Evolutionary conservation across 1,140 invertebrate genomes (phyloP).

Genomic region (Aphelenchoides fujianensis): DNA sequence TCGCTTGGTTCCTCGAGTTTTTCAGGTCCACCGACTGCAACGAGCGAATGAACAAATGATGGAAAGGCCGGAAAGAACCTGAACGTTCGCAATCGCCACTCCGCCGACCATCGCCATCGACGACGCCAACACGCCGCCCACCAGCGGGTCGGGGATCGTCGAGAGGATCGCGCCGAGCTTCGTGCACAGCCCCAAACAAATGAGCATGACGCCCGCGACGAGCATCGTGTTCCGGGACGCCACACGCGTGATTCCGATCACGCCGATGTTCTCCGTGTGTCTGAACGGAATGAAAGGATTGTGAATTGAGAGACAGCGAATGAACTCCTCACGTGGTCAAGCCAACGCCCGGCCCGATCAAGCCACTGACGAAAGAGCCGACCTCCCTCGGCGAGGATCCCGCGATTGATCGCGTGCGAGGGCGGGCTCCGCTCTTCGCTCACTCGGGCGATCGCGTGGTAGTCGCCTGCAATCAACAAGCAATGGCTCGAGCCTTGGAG

Average conservation of each 20-base stretch:
- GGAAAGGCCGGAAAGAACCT: constrained; percentile 9
- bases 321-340: constrained; percentile 33
- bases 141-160: constrained; percentile 59
- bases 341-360: constrained; percentile 52
- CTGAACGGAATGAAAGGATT: constrained; percentile 1
- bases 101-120: constrained; percentile 65
- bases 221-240: constrained; percentile 54
- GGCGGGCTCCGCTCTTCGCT: constrained; percentile 62
- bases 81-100: constrained; percentile 56
- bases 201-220: constrained; percentile 55
- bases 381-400: constrained; percentile 57
- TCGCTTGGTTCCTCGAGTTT: constrained; percentile 63
- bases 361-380: constrained; percentile 52
- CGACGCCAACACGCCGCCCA: constrained; percentile 59
- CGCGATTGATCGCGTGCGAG: constrained; percentile 64
- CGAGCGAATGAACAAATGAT: constrained; percentile 42
- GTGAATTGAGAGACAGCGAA: not conserved
- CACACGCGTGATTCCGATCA: constrained; percentile 57
- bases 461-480: no score
- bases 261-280: constrained; percentile 61
- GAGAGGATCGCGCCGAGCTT: constrained; percentile 60
- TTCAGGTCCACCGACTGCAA: constrained; percentile 62
- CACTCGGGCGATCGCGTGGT: constrained; percentile 63
- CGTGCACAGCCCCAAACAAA: constrained; percentile 47
- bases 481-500: no score